A percentile compares a stretch with the other conserved stretches of the same genome.
These are phyloP conservation scores for Chaetogeoica ovagalla DNA, from an alignment of 2,888 invertebrate genomes.

Conservation along the genomic window DNA sequence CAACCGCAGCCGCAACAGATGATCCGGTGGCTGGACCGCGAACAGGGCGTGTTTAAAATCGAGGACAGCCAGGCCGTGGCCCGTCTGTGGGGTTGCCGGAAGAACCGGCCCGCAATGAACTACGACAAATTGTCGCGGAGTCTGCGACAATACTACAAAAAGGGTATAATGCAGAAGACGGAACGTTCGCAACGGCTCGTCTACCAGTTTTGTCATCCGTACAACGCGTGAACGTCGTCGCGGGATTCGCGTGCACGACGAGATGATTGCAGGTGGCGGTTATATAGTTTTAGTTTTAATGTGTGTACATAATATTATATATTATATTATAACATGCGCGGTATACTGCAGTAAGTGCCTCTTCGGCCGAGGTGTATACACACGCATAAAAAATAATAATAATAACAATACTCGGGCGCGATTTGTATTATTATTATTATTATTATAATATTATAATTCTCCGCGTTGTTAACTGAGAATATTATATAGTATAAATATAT, in stretches of 20 bases:
- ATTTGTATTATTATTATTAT: too few relatives aligned
- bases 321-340: too few relatives aligned
- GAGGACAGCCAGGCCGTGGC: slow-evolving; percentile 97
- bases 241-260: too few relatives aligned
- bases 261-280: too few relatives aligned
- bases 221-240: slow-evolving; percentile 60
- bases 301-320: background rate
- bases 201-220: slow-evolving; percentile 97
- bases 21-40: slow-evolving; percentile 92
- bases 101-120: slow-evolving; percentile 99
- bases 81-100: slow-evolving; percentile 95
- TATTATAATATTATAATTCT: too few relatives aligned
- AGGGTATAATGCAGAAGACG: slow-evolving; percentile 99
- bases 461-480: too few relatives aligned
- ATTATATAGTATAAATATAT: too few relatives aligned
- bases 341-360: too few relatives aligned
- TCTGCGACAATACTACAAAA: slow-evolving; percentile 98
- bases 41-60: slow-evolving; percentile 96
- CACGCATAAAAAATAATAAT: too few relatives aligned
- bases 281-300: too few relatives aligned
- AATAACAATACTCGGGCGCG: too few relatives aligned
- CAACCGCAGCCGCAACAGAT: background rate
- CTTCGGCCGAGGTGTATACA: too few relatives aligned
- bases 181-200: slow-evolving; percentile 96
- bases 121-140: slow-evolving; percentile 98